phyloP scores from a whole-genome alignment of 2,888 invertebrate species.

The Troilus luridus region DNA sequence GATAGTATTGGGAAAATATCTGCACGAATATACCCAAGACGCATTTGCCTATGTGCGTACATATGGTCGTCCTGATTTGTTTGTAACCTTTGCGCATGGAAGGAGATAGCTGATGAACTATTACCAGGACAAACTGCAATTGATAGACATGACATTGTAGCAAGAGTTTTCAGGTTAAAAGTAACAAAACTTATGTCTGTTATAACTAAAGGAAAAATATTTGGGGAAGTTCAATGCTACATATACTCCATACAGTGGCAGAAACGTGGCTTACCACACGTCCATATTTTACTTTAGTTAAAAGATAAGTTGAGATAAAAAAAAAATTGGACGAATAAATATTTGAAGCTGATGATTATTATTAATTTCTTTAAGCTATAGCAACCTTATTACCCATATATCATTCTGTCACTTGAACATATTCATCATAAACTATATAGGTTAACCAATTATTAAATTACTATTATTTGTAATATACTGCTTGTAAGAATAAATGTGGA shows the following conservation, averaged over 20 bases:
- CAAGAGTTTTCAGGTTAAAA: slow-evolving; percentile 66
- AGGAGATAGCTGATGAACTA: slow-evolving; percentile 58
- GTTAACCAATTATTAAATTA: too few species aligned
- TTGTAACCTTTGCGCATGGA: not conserved
- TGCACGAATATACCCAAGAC: too few species aligned
- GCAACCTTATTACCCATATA: too few species aligned
- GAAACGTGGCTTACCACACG: not conserved
- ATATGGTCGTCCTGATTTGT: slow-evolving; percentile 5
- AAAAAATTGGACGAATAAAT: too few species aligned
- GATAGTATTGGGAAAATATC: too few species aligned
- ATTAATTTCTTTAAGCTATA: too few species aligned
- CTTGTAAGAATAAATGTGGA: too few species aligned
- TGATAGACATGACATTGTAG: slow-evolving; percentile 67
- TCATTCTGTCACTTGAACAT: too few species aligned
- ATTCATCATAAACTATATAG: too few species aligned
- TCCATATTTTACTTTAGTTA: not conserved
- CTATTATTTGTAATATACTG: too few species aligned
- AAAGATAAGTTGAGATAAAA: too few species aligned
- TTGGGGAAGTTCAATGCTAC: not conserved
- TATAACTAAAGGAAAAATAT: slow-evolving; percentile 60
- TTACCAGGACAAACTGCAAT: slow-evolving; percentile 64
- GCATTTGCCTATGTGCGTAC: not conserved
- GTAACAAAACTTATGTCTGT: slow-evolving; percentile 63
- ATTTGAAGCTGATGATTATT: too few species aligned
- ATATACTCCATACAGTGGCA: not conserved